phyloP scores from a whole-genome alignment of 2,888 invertebrate species.

The Melanchra persicariae region DNA sequence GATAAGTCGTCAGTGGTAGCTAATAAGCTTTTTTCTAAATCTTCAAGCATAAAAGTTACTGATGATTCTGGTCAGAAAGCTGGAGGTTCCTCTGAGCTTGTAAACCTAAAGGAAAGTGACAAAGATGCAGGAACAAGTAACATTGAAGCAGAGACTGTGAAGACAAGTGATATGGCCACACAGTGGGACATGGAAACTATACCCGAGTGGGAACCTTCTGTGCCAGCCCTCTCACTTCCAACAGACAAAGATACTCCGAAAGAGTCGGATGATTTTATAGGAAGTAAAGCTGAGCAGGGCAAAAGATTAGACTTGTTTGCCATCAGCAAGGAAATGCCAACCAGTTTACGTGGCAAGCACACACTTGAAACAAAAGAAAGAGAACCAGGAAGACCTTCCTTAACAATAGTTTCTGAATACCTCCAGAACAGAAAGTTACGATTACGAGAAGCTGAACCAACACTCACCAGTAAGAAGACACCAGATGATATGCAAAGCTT shows the following conservation, averaged over 20 bases:
- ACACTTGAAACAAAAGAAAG: constrained; percentile 67
- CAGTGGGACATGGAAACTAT: constrained; percentile 82
- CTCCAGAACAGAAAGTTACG: constrained; percentile 83
- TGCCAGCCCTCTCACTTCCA: constrained; percentile 78
- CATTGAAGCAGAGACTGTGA: constrained; percentile 56
- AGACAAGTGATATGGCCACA: constrained; percentile 81
- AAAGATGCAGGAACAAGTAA: constrained; percentile 59
- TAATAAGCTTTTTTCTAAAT: constrained; percentile 72
- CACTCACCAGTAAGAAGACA: constrained; percentile 68
- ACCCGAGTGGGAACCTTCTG: constrained; percentile 79
- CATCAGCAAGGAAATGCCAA: constrained; percentile 87
- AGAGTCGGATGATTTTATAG: constrained; percentile 71
- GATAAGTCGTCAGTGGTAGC: constrained; percentile 78
- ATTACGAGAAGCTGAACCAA: constrained; percentile 75
- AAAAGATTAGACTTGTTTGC: constrained; percentile 84
- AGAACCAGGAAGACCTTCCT: constrained; percentile 73
- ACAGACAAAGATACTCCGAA: constrained; percentile 75
- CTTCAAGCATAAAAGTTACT: constrained; percentile 60
- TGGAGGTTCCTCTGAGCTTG: constrained; percentile 42
- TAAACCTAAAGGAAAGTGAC: constrained; percentile 55
- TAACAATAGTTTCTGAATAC: constrained; percentile 85
- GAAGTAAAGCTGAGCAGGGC: constrained; percentile 75
- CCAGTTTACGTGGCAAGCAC: constrained; percentile 79
- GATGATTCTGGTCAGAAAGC: constrained; percentile 55
- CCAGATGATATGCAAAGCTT: constrained; percentile 80